These are phyloP conservation scores for Acomys russatus DNA, from an alignment of 2,797 vertebrate species.

Conservation along the genomic window DNA sequence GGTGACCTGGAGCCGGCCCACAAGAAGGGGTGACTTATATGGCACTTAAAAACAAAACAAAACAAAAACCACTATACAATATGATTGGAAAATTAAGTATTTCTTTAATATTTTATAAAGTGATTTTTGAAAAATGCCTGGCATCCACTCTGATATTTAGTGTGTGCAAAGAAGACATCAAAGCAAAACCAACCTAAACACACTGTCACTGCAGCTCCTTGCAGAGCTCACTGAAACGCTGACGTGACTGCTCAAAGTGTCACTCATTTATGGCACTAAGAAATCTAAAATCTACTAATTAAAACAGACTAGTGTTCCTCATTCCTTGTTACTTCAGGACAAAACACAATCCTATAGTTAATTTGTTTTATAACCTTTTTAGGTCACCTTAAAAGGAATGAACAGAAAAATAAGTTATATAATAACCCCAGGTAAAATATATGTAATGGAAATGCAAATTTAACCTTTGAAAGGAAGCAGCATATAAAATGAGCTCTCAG, in stretches of 20 bases:
- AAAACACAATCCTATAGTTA: constrained; percentile 81
- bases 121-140: constrained; percentile 75
- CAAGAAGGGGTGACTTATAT: constrained; percentile 84
- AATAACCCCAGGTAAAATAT: constrained; percentile 67
- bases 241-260: constrained; percentile 22
- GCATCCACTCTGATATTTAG: constrained; percentile 43
- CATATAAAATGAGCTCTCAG: constrained; percentile 56
- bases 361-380: constrained; percentile 75
- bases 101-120: constrained; percentile 77
- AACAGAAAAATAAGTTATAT: constrained; percentile 61
- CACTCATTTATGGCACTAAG: constrained; percentile 52
- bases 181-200: constrained; percentile 60
- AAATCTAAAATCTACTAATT: constrained; percentile 65
- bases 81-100: constrained; percentile 77
- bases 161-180: constrained; percentile 72
- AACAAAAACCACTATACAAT: constrained; percentile 84
- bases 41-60: constrained; percentile 86
- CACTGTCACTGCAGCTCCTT: constrained; percentile 4
- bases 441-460: constrained; percentile 56
- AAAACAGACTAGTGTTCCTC: constrained; percentile 60
- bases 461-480: constrained; percentile 61
- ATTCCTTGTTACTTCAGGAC: constrained; percentile 65
- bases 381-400: constrained; percentile 72
- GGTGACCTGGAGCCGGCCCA: constrained; percentile 85
- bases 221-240: constrained; percentile 42